These are phyloP conservation scores for Drosophila parvula DNA, from an alignment of 1,140 invertebrate species.

Conservation along the genomic window DNA sequence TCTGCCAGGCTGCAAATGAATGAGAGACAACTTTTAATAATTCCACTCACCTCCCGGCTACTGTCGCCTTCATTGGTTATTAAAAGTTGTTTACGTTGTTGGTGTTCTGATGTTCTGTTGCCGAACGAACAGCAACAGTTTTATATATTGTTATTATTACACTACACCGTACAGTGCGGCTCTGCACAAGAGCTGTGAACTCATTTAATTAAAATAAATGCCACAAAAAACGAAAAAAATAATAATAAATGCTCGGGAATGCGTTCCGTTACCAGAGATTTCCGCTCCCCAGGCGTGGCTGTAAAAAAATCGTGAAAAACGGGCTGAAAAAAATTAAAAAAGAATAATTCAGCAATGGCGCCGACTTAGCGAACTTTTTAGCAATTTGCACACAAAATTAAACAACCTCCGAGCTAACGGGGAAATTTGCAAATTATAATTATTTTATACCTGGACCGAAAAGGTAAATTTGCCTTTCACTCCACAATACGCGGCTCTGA, in stretches of 20 bases:
- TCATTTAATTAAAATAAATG: constrained; percentile 27
- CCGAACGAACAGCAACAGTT: constrained; percentile 5
- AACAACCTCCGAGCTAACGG: constrained; percentile 12
- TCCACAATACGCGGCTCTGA: constrained; percentile 16
- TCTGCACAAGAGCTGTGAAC: constrained; percentile 5
- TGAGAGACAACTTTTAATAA: constrained; percentile 7
- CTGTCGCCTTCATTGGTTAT: constrained; percentile 15
- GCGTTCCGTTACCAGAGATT: constrained; percentile 10
- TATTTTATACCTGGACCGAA: constrained; percentile 22
- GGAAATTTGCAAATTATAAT: constrained; percentile 25
- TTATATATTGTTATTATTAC: constrained; percentile 19
- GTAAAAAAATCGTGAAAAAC: background rate
- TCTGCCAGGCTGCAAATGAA: background rate
- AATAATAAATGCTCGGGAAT: constrained; percentile 11
- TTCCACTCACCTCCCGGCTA: background rate
- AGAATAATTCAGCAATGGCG: constrained; percentile 18
- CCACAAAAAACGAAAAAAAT: constrained; percentile 2
- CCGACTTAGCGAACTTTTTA: constrained; percentile 19
- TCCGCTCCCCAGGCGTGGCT: constrained; percentile 1
- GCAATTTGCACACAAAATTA: constrained; percentile 21
- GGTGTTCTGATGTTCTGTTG: constrained; percentile 9
- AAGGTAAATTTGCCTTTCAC: constrained; percentile 19
- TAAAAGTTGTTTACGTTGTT: constrained; percentile 22
- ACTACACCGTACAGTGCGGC: constrained; percentile 5
- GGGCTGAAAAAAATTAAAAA: constrained; percentile 8